Percentiles rank a stretch among this genome's conserved stretches.
These are phyloP conservation scores for Drosophila emarginata DNA, from an alignment of 2,888 invertebrate genomes.

Conservation along the genomic window DNA sequence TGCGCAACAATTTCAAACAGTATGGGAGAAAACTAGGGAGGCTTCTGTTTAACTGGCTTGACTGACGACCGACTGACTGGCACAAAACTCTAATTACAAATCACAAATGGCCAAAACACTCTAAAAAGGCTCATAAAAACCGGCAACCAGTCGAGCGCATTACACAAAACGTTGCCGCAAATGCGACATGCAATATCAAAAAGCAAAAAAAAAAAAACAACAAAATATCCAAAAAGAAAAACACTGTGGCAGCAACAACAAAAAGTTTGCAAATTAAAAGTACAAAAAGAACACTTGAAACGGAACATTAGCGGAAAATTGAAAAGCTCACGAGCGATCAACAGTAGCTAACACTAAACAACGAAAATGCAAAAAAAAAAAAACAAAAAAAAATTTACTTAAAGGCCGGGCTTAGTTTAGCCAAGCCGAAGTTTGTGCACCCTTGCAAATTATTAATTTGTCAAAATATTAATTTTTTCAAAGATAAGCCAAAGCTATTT, in stretches of 20 bases:
- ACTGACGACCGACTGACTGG: slow-evolving; percentile 34
- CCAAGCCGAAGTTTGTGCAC: background rate
- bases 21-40: slow-evolving; percentile 4
- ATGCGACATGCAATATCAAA: slow-evolving; percentile 51
- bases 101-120: slow-evolving; percentile 72
- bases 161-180: slow-evolving; percentile 67
- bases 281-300: slow-evolving; percentile 6
- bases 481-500: too few relatives aligned
- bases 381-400: background rate
- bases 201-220: slow-evolving; percentile 12
- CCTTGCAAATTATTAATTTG: too few relatives aligned
- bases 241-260: background rate
- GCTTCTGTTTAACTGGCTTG: slow-evolving; percentile 1
- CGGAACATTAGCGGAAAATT: slow-evolving; percentile 64
- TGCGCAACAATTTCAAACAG: slow-evolving; percentile 51
- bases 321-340: slow-evolving; percentile 56
- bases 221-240: slow-evolving; percentile 16
- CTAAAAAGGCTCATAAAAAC: slow-evolving; percentile 64
- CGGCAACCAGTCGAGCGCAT: slow-evolving; percentile 61
- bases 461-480: too few relatives aligned
- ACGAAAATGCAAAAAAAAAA: slow-evolving; percentile 1
- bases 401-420: too few relatives aligned
- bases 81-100: slow-evolving; percentile 69
- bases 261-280: slow-evolving; percentile 1
- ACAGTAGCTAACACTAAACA: slow-evolving; percentile 3